Base-by-base conservation (phyloP, 2,113 vertebrate species). In the Candoia aspera region DNA sequence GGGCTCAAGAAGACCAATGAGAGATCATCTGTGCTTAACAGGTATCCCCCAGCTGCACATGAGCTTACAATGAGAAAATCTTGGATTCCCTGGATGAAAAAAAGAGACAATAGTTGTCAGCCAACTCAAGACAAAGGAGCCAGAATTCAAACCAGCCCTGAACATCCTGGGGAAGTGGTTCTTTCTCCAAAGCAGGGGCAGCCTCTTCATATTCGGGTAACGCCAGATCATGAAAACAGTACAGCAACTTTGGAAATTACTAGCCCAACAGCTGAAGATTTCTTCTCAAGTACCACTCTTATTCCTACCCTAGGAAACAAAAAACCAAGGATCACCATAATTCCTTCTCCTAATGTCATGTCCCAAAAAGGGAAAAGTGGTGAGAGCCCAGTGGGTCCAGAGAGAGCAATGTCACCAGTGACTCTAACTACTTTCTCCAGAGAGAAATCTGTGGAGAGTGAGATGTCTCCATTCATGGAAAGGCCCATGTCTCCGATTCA, bases 181-280 rank as follows among this genome's bases (percentile, higher is more conserved):
- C 97, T 98, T 96, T 98, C 98, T 12, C 98, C 97, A 59, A 98
- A 98, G 93, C 97, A 98, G 13, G 98, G 99, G 11, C 98, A 98
- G 4, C 99, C 99, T 2, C 97, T 99, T 90, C 99, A 98, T 90
- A 99, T 99, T 91, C 98, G 99, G 0, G 99, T 99, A 89, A 99
- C 98, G 0, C 99, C 99, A 0, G 98, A 99, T 92, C 98, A 98
- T 0, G 97, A 97, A 90, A 98, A 98, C 95, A 99, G 98, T 96
- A 98, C 98, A 0, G 99, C 99, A 29, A 99, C 98, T 59, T 90
- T 99, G 97, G 99, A 99, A 96, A 99, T 99, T 96, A 99, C 98
- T 12, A 98, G 99, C 87, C 99, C 99, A 8, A 97, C 97, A 0
- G 97, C 98, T 0, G 98, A 99, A 68, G 99, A 99, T 54, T 99